Evolutionary conservation across 2,888 invertebrate species (phyloP), one percentile per base, ranked within the genome.

Genomic region (Meganola albula): DNA sequence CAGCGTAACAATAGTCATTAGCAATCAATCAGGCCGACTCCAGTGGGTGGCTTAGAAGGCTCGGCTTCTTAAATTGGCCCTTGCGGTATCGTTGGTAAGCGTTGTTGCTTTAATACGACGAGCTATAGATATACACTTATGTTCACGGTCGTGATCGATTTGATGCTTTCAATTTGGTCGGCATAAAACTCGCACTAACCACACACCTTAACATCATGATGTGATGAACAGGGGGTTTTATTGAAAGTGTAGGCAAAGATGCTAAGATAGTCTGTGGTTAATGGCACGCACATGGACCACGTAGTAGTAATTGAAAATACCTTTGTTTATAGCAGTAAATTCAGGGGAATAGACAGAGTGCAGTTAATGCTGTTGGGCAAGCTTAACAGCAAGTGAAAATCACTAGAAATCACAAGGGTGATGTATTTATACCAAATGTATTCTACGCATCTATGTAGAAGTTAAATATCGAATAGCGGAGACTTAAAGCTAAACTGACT

Each of bases 221-320:
- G 54, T 53, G 55, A 52, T 63, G 71, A 77, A 74, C 53, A 74
- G 63, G 63, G 76, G 73, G 65, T 70, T 76, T 74, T 71, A 72
- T 70, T 52, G 56, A 69, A 78, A 77, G 73, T 72, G 68, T 74
- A 59, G 67, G 57, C 53, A 46, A 40, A 51, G 58, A 61, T 63
- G 64, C 61, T 57, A 58, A 55, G 58, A 73, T 68, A 59, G 60
- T n/a, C 65, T 71, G 74, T 58, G 56, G 54, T 75, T 53, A 71
- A 69, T 71, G 74, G 80, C 77, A 79, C 77, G 78, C 77, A 78
- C 70, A 67, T 41, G 44, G 56, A 63, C 67, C 74, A 74, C 75
- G 76, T 75, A 67, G 63, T 54, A 58, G 63, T 75, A 71, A 82
- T 83, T 80, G 83, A 83, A 83, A 78, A 73, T 56, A 65, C 74